These are phyloP conservation scores for Notamacropus eugenii DNA, from an alignment of 2,797 vertebrate genomes.

Conservation along the genomic window DNA sequence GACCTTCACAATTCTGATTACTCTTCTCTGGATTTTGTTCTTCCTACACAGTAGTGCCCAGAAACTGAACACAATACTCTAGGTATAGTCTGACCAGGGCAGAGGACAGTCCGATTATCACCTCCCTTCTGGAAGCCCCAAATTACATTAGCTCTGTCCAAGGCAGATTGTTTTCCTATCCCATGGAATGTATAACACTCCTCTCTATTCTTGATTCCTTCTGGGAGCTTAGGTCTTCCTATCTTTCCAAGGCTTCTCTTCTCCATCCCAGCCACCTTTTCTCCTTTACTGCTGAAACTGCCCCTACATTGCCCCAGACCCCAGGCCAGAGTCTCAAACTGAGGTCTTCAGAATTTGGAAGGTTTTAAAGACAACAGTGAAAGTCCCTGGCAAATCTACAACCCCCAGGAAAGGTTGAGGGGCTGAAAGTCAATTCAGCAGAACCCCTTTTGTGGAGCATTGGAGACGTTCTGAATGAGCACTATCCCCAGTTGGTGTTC, in stretches of 20 bases:
- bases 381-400: no score
- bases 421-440: background rate
- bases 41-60: background rate
- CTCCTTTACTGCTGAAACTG: background rate
- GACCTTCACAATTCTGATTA: background rate
- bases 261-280: background rate
- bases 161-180: background rate
- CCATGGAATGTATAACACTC: background rate
- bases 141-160: background rate
- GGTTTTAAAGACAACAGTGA: background rate
- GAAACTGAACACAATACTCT: background rate
- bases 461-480: background rate
- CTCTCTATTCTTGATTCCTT: background rate
- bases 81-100: background rate
- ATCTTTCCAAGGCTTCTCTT: background rate
- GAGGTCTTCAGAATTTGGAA: background rate
- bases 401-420: background rate
- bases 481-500: background rate
- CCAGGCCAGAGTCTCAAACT: background rate
- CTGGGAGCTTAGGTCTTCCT: background rate
- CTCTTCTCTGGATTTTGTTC: background rate
- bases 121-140: background rate
- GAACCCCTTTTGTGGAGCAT: background rate
- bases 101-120: background rate
- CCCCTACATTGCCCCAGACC: background rate